These are phyloP conservation scores for Enteromius anoplus DNA, from an alignment of 2,797 vertebrate species.

Conservation along the genomic window DNA sequence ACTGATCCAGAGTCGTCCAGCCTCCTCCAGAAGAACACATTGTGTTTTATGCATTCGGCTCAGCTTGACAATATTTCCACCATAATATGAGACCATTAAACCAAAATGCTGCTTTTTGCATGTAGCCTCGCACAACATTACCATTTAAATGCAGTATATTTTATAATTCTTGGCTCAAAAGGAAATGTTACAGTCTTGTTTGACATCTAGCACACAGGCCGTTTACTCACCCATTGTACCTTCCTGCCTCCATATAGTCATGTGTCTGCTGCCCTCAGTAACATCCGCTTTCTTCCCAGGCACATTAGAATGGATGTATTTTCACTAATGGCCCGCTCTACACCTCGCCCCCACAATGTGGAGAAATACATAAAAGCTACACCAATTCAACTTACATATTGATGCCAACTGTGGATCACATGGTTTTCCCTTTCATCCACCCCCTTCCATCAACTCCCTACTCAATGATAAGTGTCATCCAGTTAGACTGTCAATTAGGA, in stretches of 20 bases:
- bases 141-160: constrained; percentile 39
- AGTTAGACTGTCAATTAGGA: constrained; percentile 43
- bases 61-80: constrained; percentile 22
- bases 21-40: constrained; percentile 19
- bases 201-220: constrained; percentile 31
- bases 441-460: constrained; percentile 29
- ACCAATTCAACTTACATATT: constrained; percentile 35
- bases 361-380: constrained; percentile 48
- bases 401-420: constrained; percentile 31
- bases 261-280: constrained; percentile 41
- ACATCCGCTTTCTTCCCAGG: constrained; percentile 39
- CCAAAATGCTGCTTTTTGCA: constrained; percentile 28
- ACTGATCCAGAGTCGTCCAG: constrained; percentile 30
- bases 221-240: constrained; percentile 36
- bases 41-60: constrained; percentile 19
- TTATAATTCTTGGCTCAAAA: constrained; percentile 34
- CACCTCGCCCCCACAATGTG: constrained; percentile 47
- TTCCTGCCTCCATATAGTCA: constrained; percentile 19
- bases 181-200: constrained; percentile 29
- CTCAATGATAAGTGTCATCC: constrained; percentile 41
- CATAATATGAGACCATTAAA: constrained; percentile 28
- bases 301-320: constrained; percentile 52
- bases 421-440: constrained; percentile 27
- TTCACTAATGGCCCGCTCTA: constrained; percentile 49
- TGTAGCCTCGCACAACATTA: background rate